Base-by-base conservation (phyloP, 23 tunicate genomes). In the Styela clava region DNA sequence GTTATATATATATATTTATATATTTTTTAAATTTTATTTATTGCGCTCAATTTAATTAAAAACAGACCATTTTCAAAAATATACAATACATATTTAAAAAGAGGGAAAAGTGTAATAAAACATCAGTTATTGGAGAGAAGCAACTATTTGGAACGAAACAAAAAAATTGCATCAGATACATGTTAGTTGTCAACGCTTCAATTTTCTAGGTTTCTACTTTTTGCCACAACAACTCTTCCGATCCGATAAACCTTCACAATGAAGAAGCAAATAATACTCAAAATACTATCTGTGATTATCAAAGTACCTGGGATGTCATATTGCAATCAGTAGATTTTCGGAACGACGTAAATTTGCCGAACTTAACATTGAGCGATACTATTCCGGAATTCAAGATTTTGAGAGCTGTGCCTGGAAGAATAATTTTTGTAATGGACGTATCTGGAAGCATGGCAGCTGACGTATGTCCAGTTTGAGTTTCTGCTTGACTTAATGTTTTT, bases 391-490 rank as follows among this genome's bases (percentile, higher is more conserved):
- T 79, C 35, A 32, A 67, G 23, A 33, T 85, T 18, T 70, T 79
- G 5, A 61, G 70, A 61, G 56, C 64, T 0, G 63, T 19, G 36
- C 32, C 70, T n/a, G 24, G 9, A 23, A 69, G 89, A 78, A 68
- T 74, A 5, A 83, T 85, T 24, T 34, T 85, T 23, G 83, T 85
- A 34, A 29, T 85, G 79, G 89, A 85, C 32, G 56, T 74, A 7
- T 85, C 89, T 3, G 84, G 84, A 24, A 85, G 89, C 79, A 85
- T 85, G 89, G 74, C 37, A 62, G 82, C 74, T 2, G 82, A 74
- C 36, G 35, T 73, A 23, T 1, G 24, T 44, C n/a, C n/a, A n/a
- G n/a, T n/a, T n/a, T n/a, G n/a, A n/a, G n/a, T n/a, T n/a, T n/a
- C n/a, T n/a, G n/a, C n/a, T n/a, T n/a, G n/a, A n/a, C n/a, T n/a